Evolutionary conservation across 2,888 invertebrate genomes (phyloP), one percentile per base, ranked within the genome.

Genomic region (Leptinotarsa juncta): DNA sequence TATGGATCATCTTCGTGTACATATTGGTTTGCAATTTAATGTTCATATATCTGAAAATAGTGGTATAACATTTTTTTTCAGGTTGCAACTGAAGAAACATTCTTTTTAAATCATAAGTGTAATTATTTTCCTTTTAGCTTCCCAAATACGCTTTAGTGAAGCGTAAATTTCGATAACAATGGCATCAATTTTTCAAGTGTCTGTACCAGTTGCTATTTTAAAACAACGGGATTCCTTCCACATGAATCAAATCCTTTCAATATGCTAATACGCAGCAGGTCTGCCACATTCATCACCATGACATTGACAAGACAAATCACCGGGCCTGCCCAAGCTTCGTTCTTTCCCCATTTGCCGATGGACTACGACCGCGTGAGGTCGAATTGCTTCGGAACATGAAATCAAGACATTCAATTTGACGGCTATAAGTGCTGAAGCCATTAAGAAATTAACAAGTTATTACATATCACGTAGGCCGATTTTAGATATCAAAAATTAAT

Each of bases 251-350:
- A 85, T 82, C 84, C 87, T 86, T 85, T 86, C 86, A 87, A 87
- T 87, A 87, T 87, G 87, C 86, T 87, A 87, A 87, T 87, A 85
- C 81, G 83, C 74, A 78, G 80, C 83, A 82, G 84, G 81, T 82
- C 82, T 80, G 82, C 80, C 79, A 80, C 86, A 86, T 87, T 86
- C 85, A 87, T 87, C 87, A 87, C 85, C 72, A 80, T 84, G 86
- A 86, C 86, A 86, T 85, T 86, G 87, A 87, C 87, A 87, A 87
- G 87, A 87, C 87, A 87, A 87, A 87, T 87, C 86, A 84, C 85
- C 84, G 80, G 78, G 71, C 73, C 65, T 60, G 55, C 42, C 68
- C 57, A 57, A 18, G 48, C 32, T 26, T n/a, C 53, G 51, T 50
- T 53, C 53, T 53, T 53, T 5, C 18, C 53, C 18, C 53, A 18